A percentile compares a stretch with the other conserved stretches of the same genome.
These are phyloP conservation scores for Tor tambroides DNA, from an alignment of 2,113 vertebrate genomes.

Conservation along the genomic window DNA sequence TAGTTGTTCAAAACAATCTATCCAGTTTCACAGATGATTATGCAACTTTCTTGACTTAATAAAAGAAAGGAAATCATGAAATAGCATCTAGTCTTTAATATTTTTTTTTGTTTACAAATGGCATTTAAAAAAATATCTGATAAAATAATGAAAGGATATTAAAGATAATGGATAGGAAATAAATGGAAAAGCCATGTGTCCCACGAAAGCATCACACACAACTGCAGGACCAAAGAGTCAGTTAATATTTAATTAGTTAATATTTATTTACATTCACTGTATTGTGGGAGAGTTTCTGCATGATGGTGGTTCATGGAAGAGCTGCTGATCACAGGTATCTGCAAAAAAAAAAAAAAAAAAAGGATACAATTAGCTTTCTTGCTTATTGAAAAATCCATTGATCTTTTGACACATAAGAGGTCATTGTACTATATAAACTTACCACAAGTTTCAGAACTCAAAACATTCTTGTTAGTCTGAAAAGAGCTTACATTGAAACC, in stretches of 20 bases:
- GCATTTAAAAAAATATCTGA: neutral
- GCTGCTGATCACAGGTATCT: neutral
- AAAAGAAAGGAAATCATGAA: neutral
- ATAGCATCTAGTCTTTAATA: neutral
- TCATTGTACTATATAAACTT: too few species aligned
- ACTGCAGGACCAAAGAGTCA: neutral
- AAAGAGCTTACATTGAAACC: too few species aligned
- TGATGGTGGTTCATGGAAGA: neutral
- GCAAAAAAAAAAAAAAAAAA: neutral
- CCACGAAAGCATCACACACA: neutral
- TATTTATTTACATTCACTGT: neutral
- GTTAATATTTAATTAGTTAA: too few species aligned
- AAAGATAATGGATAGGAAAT: neutral
- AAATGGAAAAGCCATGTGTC: neutral
- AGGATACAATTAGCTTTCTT: neutral
- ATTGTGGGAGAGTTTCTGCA: neutral
- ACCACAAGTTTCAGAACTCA: too few species aligned
- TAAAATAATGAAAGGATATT: neutral
- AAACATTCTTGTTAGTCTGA: too few species aligned
- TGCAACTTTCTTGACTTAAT: neutral
- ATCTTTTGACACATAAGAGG: too few species aligned
- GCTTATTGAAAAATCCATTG: neutral
- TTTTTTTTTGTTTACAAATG: neutral
- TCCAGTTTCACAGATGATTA: neutral
- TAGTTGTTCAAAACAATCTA: neutral